Evolutionary conservation across 2,888 invertebrate genomes (phyloP).

Genomic region (Tenthredo distinguenda): DNA sequence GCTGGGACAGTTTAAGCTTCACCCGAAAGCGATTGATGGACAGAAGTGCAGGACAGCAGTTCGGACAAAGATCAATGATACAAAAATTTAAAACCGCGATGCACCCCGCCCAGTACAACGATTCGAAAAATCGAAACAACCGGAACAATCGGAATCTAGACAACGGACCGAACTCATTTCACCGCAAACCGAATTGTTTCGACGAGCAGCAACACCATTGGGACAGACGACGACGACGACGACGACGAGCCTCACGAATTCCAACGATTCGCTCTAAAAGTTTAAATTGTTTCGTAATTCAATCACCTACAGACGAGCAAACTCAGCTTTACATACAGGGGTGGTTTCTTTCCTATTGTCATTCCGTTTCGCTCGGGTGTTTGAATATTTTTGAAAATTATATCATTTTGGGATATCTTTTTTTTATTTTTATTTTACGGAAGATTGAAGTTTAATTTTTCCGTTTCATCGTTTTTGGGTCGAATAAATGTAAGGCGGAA

Average conservation of each 20-base stretch:
- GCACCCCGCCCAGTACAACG: neutral
- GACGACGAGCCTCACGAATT: constrained; percentile 22
- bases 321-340: neutral
- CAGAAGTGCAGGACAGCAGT: neutral
- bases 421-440: neutral
- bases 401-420: neutral
- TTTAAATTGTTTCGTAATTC: constrained; percentile 49
- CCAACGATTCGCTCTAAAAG: constrained; percentile 38
- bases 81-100: neutral
- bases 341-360: neutral
- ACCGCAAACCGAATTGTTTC: constrained; percentile 16
- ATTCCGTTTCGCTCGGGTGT: neutral
- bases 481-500: neutral
- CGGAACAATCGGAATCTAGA: constrained; percentile 32
- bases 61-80: neutral
- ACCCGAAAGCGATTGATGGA: neutral
- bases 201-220: neutral
- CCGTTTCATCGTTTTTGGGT: neutral
- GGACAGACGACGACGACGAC: neutral
- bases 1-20: neutral
- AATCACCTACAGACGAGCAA: constrained; percentile 25
- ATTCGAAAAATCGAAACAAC: constrained; percentile 9
- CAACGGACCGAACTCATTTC: constrained; percentile 25
- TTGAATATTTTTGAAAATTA: neutral
- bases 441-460: neutral